Evolutionary conservation across 2,113 vertebrate genomes (phyloP).

Genomic region (Chaetops frenatus): DNA sequence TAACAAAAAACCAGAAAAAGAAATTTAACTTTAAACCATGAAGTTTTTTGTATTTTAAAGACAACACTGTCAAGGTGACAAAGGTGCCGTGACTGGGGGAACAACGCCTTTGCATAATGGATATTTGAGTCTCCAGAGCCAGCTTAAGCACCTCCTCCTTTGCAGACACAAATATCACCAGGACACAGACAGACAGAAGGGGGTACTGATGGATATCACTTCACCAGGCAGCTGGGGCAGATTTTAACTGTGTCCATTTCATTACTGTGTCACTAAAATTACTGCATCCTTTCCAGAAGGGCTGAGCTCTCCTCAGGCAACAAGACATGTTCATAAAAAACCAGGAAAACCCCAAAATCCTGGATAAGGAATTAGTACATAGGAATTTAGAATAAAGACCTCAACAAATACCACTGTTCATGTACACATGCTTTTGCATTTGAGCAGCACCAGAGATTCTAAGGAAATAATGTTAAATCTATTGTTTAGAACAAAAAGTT

Average conservation of each 20-base stretch:
- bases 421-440: neutral
- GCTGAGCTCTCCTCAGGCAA: neutral
- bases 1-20: neutral
- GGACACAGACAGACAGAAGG: neutral
- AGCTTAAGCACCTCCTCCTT: neutral
- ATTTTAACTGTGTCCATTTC: neutral
- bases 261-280: neutral
- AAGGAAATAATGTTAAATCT: neutral
- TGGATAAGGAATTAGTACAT: neutral
- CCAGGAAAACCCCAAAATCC: neutral
- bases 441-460: neutral
- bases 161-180: neutral
- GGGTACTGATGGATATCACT: neutral
- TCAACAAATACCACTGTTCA: neutral
- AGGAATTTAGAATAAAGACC: neutral
- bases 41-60: neutral
- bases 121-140: neutral
- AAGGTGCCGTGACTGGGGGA: neutral
- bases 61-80: neutral
- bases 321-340: neutral
- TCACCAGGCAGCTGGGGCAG: neutral
- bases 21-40: neutral
- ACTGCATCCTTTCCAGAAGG: neutral
- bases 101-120: rapidly evolving
- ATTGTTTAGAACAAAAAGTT: neutral